Evolutionary conservation across 2,113 vertebrate genomes (phyloP).

Genomic region (Poeciliopsis retropinna): DNA sequence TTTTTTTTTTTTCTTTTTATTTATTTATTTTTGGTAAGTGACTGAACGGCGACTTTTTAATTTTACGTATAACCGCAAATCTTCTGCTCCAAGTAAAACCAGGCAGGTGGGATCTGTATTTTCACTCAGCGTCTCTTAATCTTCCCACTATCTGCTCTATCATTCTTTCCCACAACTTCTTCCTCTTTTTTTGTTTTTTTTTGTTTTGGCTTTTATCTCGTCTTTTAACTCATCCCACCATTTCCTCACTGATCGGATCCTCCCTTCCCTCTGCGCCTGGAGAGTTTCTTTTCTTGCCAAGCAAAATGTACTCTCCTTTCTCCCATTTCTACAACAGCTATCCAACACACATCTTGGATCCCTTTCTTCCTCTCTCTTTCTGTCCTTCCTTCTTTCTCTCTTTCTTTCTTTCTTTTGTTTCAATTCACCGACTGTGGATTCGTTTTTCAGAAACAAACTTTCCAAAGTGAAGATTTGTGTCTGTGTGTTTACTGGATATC

Average conservation of each 20-base stretch:
- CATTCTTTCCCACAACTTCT: conserved; percentile 29
- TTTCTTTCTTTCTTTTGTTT: not conserved
- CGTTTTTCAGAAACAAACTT: too few relatives aligned
- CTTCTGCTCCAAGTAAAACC: conserved; percentile 85
- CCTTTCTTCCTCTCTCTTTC: not conserved
- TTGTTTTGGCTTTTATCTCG: conserved; percentile 56
- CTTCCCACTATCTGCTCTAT: conserved; percentile 69
- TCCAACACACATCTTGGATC: conserved; percentile 8
- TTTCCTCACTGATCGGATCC: conserved; percentile 36
- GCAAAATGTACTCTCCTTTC: not conserved
- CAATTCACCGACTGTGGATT: not conserved
- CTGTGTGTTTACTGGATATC: too few relatives aligned
- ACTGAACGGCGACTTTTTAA: not conserved
- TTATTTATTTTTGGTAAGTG: too few relatives aligned
- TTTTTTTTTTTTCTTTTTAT: not conserved
- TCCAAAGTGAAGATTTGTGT: too few relatives aligned
- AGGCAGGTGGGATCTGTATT: conserved; percentile 88
- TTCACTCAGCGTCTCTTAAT: conserved; percentile 79
- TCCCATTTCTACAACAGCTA: conserved; percentile 7
- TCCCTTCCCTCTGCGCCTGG: conserved; percentile 37
- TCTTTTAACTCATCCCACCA: conserved; percentile 36
- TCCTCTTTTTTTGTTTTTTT: not conserved
- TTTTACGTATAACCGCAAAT: conserved; percentile 57
- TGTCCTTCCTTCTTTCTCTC: too few relatives aligned
- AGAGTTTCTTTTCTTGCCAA: conserved; percentile 38